phyloP scores from a whole-genome alignment of 2,113 vertebrate genomes.

The Pteruthius melanotis region DNA sequence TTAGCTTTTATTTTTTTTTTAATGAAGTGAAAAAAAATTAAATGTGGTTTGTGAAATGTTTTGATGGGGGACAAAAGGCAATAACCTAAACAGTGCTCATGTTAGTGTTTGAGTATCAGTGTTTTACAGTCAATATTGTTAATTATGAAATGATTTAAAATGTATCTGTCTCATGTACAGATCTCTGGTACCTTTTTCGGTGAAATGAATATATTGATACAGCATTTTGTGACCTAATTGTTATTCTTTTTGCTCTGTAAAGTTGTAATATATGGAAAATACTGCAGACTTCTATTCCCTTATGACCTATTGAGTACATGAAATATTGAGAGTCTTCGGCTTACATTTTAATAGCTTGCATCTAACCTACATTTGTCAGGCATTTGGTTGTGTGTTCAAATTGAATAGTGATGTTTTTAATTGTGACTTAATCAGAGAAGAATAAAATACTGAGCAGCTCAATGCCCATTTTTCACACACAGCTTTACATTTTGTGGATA shows the following conservation, averaged over 20 bases:
- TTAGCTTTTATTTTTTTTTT: background rate
- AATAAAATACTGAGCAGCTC: background rate
- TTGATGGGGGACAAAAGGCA: background rate
- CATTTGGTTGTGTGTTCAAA: background rate
- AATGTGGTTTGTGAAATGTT: background rate
- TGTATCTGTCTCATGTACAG: background rate
- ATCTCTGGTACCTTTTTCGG: background rate
- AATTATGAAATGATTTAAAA: background rate
- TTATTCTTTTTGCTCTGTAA: conserved; percentile 6
- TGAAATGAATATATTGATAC: background rate
- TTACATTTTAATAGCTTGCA: conserved; percentile 10
- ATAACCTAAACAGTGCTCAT: background rate
- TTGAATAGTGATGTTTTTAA: background rate
- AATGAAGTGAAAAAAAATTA: background rate
- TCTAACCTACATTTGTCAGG: background rate
- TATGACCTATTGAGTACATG: background rate
- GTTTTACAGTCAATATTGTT: background rate
- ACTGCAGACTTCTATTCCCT: conserved; percentile 2
- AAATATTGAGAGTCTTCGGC: conserved; percentile 1
- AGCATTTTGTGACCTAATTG: background rate
- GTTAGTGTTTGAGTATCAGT: background rate
- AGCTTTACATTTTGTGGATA: background rate
- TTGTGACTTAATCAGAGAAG: background rate
- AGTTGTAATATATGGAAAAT: conserved; percentile 23
- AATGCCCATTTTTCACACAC: background rate